Evolutionary conservation across 2,113 vertebrate species (phyloP), one percentile per base, ranked within the genome.

Genomic region (Prunella himalayana): DNA sequence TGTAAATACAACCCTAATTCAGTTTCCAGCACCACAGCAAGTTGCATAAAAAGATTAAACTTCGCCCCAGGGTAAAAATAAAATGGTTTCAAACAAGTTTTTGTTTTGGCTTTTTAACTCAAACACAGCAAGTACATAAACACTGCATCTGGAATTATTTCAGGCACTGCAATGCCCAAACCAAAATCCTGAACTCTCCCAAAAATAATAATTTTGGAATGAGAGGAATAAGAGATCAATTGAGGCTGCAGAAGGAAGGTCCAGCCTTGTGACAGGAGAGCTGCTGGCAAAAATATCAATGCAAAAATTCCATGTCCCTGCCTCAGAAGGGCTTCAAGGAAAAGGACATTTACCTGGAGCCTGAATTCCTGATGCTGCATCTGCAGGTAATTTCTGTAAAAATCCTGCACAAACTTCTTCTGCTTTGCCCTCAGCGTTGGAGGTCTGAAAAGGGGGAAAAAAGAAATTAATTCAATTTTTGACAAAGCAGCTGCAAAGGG

Each of bases 401-500:
- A 79, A 78, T 24, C 41, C 60, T 82, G 72, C 89, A 63, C 57
- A 56, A 45, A 47, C 41, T 44, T 54, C 90, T 96, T 94, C 92
- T 53, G 91, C 87, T 64, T 82, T 80, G 37, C 80, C 88, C 73
- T 95, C 86, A 61, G 80, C n/a, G 49, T 90, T 60, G 72, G 95
- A 96, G 33, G 79, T 94, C 98, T 98, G 89, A 27, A 92, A 80
- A 35, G 16, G 21, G 23, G 41, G 4, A 13, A 20, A 65, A 72
- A 53, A 13, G 42, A 17, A 76, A 15, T 4, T 1, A 60, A 87
- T 54, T 64, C 7, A 4, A 2, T 71, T 85, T 89, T 71, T 73
- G 23, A 27, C 47, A 83, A 23, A 28, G 42, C 44, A 65, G 15
- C 61, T 75, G 53, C 9, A 61, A 90, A 76, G 42, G 37, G 72